Percentiles rank a stretch among this genome's conserved stretches.
Conservation (phyloP, 2,888 invertebrate genomes). For the Chrysolina haemoptera region DNA sequence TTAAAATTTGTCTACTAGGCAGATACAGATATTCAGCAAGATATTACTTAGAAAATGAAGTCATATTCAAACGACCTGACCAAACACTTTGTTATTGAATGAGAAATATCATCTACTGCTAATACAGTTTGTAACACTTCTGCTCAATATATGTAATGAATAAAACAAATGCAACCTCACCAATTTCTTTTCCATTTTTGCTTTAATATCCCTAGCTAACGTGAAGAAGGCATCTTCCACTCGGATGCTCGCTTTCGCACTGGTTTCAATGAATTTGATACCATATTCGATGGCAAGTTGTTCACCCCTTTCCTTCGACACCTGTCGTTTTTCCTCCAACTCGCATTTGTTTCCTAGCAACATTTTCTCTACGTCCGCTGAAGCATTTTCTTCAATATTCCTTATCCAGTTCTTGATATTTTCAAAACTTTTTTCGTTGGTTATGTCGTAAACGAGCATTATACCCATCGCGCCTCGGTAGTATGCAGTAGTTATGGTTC, state of each 20-base stretch:
- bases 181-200: conserved; percentile 98
- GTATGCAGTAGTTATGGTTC: conserved; percentile 99
- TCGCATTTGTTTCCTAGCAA: conserved; percentile 97
- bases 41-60: too few species aligned
- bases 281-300: conserved; percentile 98
- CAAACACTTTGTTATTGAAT: too few species aligned
- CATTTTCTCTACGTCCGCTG: conserved; percentile 99
- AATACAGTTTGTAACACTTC: neutral
- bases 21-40: too few species aligned
- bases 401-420: conserved; percentile 99
- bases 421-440: conserved; percentile 99
- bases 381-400: conserved; percentile 99
- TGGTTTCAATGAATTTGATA: conserved; percentile 99
- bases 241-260: conserved; percentile 97
- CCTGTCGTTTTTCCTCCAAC: conserved; percentile 95
- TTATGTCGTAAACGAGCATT: conserved; percentile 99
- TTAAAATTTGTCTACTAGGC: too few species aligned
- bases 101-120: neutral
- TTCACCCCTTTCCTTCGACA: conserved; percentile 96
- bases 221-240: conserved; percentile 99
- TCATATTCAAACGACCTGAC: too few species aligned
- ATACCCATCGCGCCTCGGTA: conserved; percentile 99
- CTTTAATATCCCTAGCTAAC: conserved; percentile 96
- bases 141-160: neutral
- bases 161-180: conserved; percentile 73